Conservation (phyloP, 1,140 invertebrate species). For the Tenebrio molitor region DNA sequence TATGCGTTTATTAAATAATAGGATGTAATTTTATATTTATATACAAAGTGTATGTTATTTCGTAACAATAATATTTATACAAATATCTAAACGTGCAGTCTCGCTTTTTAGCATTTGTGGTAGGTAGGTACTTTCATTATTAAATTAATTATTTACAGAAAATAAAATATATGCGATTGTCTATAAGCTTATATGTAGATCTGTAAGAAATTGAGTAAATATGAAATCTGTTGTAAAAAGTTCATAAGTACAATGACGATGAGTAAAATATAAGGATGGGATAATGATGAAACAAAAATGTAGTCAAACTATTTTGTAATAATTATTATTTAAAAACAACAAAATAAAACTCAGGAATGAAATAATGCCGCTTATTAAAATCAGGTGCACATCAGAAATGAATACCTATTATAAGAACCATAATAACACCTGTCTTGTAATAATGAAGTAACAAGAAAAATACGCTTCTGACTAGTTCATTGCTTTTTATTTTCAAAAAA, state of each 20-base stretch:
- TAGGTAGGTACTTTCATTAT: conserved; percentile 3
- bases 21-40: conserved; percentile 27
- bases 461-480: too few species aligned
- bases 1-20: conserved; percentile 36
- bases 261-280: conserved; percentile 7
- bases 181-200: conserved; percentile 39
- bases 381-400: not conserved
- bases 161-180: conserved; percentile 44
- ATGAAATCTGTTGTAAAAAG: too few species aligned
- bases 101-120: conserved; percentile 43
- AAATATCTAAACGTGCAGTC: conserved; percentile 48
- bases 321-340: conserved; percentile 30
- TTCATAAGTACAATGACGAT: not conserved
- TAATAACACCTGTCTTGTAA: not conserved
- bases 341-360: conserved; percentile 30
- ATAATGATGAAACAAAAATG: conserved; percentile 39
- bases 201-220: not conserved
- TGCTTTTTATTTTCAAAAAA: too few species aligned
- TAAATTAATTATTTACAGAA: conserved; percentile 37
- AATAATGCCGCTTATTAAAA: not conserved
- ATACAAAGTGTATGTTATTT: conserved; percentile 31
- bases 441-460: too few species aligned
- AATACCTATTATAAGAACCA: not conserved
- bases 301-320: conserved; percentile 25
- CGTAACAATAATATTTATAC: conserved; percentile 47